Evolutionary conservation across 2,888 invertebrate species (phyloP), one percentile per base, ranked within the genome.

Genomic region (Marronus borbonicus): DNA sequence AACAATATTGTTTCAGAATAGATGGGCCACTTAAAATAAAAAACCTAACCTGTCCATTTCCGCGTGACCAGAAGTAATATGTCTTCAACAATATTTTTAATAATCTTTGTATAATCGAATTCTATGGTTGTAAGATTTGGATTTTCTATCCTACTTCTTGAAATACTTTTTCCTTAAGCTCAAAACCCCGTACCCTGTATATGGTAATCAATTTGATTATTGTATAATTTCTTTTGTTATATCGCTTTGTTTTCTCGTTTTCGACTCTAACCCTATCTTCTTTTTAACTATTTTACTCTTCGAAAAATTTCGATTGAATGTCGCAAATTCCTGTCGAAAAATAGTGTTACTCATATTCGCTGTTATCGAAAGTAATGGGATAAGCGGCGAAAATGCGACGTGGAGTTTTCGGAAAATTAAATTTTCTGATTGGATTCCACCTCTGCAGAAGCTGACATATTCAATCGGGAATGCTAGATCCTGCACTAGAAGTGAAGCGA

Each of bases 341-440:
- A 74, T 74, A 74, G 60, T 74, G 74, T 74, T 74, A 24, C 36
- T 74, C 74, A 74, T 74, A 74, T 74, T 60, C 60, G 60, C 74
- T 39, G 60, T 58, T 74, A 74, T 62, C 74, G 62, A 74, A 74
- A 74, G 74, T 74, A 62, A 74, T 62, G 60, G 74, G 74, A 74
- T 74, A 74, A 74, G 60, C 60, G 74, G 28, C 17, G 74, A 55
- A 55, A 39, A 58, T 62, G 60, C 39, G 74, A 74, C 36, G 58
- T 58, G 36, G 31, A 60, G 62, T 74, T 74, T 60, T 66, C 74
- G 31, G 74, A 74, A 74, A 74, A 74, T 74, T 58, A 74, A 74
- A 74, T 60, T 74, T 74, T 74, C 74, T 62, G 74, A 74, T 74
- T 74, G 74, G 62, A 74, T 74, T 49, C 60, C 20, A 74, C 24